Conservation (phyloP, 2,113 vertebrate genomes). For the Heteronetta atricapilla region DNA sequence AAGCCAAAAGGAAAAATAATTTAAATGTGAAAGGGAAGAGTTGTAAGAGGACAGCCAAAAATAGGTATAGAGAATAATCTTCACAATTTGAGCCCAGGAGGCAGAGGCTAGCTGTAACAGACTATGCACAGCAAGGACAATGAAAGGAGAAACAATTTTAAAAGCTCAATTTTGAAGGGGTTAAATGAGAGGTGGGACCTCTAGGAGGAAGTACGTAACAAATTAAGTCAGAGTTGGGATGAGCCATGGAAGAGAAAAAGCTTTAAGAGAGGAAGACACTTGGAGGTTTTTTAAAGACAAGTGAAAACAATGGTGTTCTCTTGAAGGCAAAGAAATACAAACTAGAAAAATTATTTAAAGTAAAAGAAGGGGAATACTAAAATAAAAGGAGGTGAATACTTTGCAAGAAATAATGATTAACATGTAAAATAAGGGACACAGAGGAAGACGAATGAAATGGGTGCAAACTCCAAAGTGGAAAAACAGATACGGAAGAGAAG, state of each 20-base stretch:
- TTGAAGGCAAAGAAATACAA: background rate
- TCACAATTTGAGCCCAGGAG: background rate
- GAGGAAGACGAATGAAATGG: too few relatives aligned
- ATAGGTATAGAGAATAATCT: too few relatives aligned
- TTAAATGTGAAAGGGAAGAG: rapidly evolving
- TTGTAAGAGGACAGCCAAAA: background rate
- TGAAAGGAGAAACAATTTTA: rapidly evolving
- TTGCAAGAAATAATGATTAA: background rate
- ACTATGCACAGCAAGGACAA: rapidly evolving
- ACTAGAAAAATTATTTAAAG: background rate
- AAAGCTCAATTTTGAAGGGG: background rate
- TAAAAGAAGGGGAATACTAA: background rate
- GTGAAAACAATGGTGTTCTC: too few relatives aligned
- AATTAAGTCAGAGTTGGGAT: background rate
- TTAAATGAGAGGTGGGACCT: background rate
- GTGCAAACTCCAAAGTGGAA: background rate
- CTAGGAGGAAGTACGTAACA: background rate
- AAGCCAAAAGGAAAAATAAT: background rate
- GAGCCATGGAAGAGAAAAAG: background rate
- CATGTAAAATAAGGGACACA: rapidly evolving
- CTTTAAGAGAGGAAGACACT: background rate
- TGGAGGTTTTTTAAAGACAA: background rate
- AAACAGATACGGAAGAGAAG: background rate
- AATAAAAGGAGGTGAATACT: background rate
- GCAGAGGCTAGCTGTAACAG: background rate